Evolutionary conservation across 2,888 invertebrate species (phyloP), one percentile per base, ranked within the genome.

Genomic region (Brenthis hecate): DNA sequence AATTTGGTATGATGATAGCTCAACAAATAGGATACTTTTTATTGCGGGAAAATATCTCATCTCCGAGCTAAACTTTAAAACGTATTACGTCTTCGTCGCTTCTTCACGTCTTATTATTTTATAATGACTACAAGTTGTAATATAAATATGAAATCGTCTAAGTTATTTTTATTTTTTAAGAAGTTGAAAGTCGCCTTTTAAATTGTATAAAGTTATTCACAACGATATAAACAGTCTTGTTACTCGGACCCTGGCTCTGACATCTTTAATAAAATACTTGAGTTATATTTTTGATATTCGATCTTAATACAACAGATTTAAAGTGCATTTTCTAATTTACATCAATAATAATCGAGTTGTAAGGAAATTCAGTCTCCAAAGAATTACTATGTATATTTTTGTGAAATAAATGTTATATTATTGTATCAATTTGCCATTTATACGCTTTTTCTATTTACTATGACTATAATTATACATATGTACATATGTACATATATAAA

Each of bases 201-300:
- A 67, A 67, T 62, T 61, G 65, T 58, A 66, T 48, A 60, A 56
- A 62, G 23, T 54, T 65, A 65, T 70, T 70, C 62, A 65, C 65
- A 65, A 57, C 71, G 57, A 67, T 58, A 72, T 65, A 56, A 66
- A 63, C 65, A 58, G 43, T 57, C 72, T 68, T 72, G 70, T 70
- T 72, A 72, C 57, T 55, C 68, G 67, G 64, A 70, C 67, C 36
- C 72, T 70, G 72, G 43, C 60, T 70, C 55, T 70, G 70, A 72
- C 72, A 72, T 70, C 70, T 67, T 70, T 65, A 55, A 70, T 51
- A 72, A 51, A 63, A 72, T 56, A 54, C 43, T 19, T 56, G 50
- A 28, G 28, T 11, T 4, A 16, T 13, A 6, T 36, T 23, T 56
- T 36, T 11, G 2, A 70, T 57, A 57, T 65, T 63, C 56, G 61